phyloP scores from a whole-genome alignment of 2,113 vertebrate species.

The Pseudolaguvia tuberculata region DNA sequence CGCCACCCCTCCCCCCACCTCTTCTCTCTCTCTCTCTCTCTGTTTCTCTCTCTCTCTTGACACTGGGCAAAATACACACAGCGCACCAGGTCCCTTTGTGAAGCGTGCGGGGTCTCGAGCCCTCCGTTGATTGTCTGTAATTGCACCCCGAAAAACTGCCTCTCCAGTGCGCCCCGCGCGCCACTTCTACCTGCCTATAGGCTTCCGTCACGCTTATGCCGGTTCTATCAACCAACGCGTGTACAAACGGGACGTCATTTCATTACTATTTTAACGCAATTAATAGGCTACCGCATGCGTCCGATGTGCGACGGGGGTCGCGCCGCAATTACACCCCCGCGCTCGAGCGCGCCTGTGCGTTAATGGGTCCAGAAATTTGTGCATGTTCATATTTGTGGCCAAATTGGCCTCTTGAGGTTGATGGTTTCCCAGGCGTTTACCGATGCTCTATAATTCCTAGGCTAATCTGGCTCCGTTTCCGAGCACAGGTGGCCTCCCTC shows the following conservation, averaged over 20 bases:
- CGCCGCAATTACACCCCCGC: constrained; percentile 81
- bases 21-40: background rate
- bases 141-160: constrained; percentile 89
- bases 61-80: constrained; percentile 59
- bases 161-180: constrained; percentile 83
- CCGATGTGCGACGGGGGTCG: constrained; percentile 67
- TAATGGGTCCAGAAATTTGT: constrained; percentile 78
- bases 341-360: constrained; percentile 69
- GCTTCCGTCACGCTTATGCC: background rate
- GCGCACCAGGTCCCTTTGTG: constrained; percentile 90
- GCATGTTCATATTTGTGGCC: constrained; percentile 81
- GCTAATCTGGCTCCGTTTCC: constrained; percentile 53
- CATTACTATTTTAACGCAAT: constrained; percentile 89
- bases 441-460: constrained; percentile 75
- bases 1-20: constrained; percentile 81
- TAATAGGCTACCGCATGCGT: constrained; percentile 67
- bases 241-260: constrained; percentile 67
- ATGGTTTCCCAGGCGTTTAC: constrained; percentile 71
- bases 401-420: constrained; percentile 73
- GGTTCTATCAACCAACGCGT: constrained; percentile 43
- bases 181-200: constrained; percentile 86
- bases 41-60: background rate
- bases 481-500: constrained; percentile 60
- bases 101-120: constrained; percentile 80
- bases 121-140: constrained; percentile 94